Conservation (phyloP, 1,140 invertebrate species). For the Eupristina koningsbergeri region DNA sequence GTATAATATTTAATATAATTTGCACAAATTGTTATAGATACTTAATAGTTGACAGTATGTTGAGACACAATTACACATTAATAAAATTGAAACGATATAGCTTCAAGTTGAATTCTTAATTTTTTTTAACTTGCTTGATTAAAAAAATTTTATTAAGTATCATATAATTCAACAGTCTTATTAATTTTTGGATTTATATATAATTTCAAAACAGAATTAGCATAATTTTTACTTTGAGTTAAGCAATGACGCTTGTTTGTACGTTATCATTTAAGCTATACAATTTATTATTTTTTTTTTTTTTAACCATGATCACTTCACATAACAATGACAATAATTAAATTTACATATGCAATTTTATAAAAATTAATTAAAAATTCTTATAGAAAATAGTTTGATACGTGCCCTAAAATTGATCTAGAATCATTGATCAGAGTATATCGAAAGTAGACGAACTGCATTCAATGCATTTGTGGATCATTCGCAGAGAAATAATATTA, state of each 20-base stretch:
- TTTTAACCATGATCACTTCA: constrained; percentile 10
- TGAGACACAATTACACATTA: constrained; percentile 37
- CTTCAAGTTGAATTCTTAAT: constrained; percentile 14
- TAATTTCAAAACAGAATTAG: constrained; percentile 33
- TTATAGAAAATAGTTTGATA: no score
- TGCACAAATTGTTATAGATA: constrained; percentile 26
- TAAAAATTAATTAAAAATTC: no score
- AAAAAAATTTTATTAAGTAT: constrained; percentile 42
- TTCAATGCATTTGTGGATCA: no score
- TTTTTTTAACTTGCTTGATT: not conserved
- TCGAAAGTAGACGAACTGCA: no score
- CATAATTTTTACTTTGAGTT: constrained; percentile 19
- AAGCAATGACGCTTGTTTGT: constrained; percentile 13
- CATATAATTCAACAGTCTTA: constrained; percentile 45
- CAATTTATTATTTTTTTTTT: constrained; percentile 3
- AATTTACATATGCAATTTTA: no score
- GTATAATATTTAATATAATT: constrained; percentile 30
- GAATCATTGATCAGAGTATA: no score
- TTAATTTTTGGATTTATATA: constrained; percentile 38
- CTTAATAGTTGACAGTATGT: constrained; percentile 28
- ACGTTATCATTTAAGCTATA: not conserved
- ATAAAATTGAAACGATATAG: constrained; percentile 41
- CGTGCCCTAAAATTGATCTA: no score
- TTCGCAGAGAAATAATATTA: no score
- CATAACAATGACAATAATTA: constrained; percentile 24